A percentile compares a stretch with the other conserved stretches of the same genome.
Conservation (phyloP, 2,113 vertebrate species). For the Entelurus aequoreus region DNA sequence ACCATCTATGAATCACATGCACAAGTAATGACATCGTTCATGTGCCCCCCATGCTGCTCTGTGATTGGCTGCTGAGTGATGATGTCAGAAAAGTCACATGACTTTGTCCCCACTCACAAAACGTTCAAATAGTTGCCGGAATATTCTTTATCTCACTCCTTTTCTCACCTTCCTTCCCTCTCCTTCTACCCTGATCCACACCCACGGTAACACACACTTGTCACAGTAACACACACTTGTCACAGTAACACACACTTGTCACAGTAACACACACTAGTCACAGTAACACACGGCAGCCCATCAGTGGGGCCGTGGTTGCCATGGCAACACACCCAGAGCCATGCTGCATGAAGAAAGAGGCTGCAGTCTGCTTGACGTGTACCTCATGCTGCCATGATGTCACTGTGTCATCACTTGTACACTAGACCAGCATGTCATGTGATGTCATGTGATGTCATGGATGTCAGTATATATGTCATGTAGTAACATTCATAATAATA, state of each 20-base stretch:
- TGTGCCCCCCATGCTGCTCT: too few species aligned
- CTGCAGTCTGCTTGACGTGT: conserved; percentile 34
- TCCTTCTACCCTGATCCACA: background rate
- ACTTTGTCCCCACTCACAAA: too few species aligned
- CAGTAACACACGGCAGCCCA: conserved; percentile 58
- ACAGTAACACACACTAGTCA: conserved; percentile 51
- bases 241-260: conserved; percentile 51
- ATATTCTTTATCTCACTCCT: background rate
- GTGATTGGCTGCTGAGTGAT: too few species aligned
- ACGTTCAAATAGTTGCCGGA: too few species aligned
- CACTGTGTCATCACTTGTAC: too few species aligned
- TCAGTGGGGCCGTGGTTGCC: conserved; percentile 74
- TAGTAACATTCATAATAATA: too few species aligned
- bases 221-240: conserved; percentile 51
- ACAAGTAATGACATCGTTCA: too few species aligned
- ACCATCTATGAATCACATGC: too few species aligned
- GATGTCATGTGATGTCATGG: background rate
- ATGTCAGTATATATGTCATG: too few species aligned
- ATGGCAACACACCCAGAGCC: conserved; percentile 71
- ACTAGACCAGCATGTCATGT: background rate
- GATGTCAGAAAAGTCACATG: too few species aligned
- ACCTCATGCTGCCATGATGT: conserved; percentile 11
- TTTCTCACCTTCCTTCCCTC: background rate
- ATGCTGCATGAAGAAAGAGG: conserved; percentile 66
- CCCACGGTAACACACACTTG: conserved; percentile 35